Conservation (phyloP, 2,797 vertebrate genomes). For the Gymnoscopelus braueri region DNA sequence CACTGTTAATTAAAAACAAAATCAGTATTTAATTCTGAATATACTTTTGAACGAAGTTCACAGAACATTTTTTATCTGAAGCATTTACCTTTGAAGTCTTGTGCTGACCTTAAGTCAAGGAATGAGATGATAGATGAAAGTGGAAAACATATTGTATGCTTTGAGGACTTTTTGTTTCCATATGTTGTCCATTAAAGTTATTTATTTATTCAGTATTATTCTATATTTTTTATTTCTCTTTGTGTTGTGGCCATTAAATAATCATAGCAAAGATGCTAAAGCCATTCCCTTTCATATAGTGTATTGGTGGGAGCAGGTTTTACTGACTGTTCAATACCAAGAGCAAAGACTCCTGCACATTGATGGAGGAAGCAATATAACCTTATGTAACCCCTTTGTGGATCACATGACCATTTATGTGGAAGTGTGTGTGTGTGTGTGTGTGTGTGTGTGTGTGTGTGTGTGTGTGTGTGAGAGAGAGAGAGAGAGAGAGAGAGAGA, state of each 20-base stretch:
- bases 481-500: too few species aligned
- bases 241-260: constrained; percentile 31
- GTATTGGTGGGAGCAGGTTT: too few species aligned
- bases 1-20: constrained; percentile 10
- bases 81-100: constrained; percentile 6
- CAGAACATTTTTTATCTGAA: not conserved
- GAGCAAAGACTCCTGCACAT: not conserved
- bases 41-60: constrained; percentile 5
- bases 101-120: constrained; percentile 31
- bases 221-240: constrained; percentile 64
- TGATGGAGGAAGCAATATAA: constrained; percentile 36
- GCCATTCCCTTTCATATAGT: constrained; percentile 16
- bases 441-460: constrained; percentile 1
- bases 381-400: constrained; percentile 46
- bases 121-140: constrained; percentile 15
- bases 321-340: too few species aligned
- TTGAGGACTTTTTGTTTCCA: constrained; percentile 67
- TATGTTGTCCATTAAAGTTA: constrained; percentile 79
- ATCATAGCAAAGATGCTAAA: not conserved
- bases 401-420: constrained; percentile 25
- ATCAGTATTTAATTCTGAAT: not conserved
- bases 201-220: constrained; percentile 70
- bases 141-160: constrained; percentile 62
- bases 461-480: not conserved
- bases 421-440: not conserved